Conservation (phyloP, 2,113 vertebrate genomes). For the Micromys minutus region DNA sequence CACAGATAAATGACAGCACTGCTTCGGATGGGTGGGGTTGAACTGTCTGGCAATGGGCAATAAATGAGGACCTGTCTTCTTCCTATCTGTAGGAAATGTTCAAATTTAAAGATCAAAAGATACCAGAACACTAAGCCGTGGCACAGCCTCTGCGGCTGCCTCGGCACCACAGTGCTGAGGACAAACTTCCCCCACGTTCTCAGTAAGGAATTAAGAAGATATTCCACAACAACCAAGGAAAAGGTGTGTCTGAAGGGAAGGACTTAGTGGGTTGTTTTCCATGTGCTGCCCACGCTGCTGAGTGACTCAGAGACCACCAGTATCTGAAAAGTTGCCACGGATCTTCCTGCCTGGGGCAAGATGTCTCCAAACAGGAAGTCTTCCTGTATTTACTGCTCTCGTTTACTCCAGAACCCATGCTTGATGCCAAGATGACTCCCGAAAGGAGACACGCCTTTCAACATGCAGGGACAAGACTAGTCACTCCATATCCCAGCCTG, state of each 20-base stretch:
- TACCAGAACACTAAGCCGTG: not conserved
- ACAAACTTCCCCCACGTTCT: not conserved
- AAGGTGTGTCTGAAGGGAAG: not conserved
- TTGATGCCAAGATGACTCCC: not conserved
- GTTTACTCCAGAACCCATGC: not conserved
- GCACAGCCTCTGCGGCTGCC: not conserved
- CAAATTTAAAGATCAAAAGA: not conserved
- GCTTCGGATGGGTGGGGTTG: not conserved
- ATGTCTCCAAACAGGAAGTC: not conserved
- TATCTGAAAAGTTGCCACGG: not conserved
- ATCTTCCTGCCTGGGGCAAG: not conserved
- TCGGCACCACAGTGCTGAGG: not conserved
- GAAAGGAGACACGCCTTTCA: not conserved
- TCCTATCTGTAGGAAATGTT: not conserved
- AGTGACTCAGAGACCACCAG: not conserved
- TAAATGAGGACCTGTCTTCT: not conserved
- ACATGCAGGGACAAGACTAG: not conserved
- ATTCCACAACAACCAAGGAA: not conserved
- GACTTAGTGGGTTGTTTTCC: not conserved
- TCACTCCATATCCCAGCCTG: rapidly evolving
- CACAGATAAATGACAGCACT: not conserved
- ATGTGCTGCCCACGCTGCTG: not conserved
- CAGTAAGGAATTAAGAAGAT: not conserved
- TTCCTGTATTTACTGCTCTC: not conserved
- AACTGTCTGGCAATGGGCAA: not conserved